Evolutionary conservation across 2,797 vertebrate species (phyloP), one percentile per base, ranked within the genome.

Genomic region (Ceyx erithaca): DNA sequence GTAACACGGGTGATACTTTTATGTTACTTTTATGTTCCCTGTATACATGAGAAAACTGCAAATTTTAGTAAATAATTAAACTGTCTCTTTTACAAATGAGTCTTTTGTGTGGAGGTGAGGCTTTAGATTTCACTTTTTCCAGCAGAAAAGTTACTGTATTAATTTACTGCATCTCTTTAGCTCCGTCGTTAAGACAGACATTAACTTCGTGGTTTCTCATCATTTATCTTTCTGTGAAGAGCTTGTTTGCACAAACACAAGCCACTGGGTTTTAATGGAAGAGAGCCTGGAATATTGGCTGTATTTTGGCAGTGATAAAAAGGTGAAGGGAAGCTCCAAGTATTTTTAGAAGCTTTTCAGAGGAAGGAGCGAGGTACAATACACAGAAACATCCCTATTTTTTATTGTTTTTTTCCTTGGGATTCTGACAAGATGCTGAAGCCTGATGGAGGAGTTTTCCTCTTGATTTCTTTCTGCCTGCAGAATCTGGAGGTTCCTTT

Each of bases 11-110:
- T 49, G 73, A 84, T 87, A 80, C 62, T 92, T 92, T 80, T 54
- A 54, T 17, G 62, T 70, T 81, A 69, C 61, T 90, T 92, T 80
- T 58, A 49, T 20, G 54, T 71, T 76, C 59, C 64, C 71, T 40
- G 37, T 70, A 35, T 91, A 58, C 45, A 66, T 79, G 46, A 87
- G 84, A 89, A 85, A 94, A 62, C 41, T 40, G 61, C 76, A 80
- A 45, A 81, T 75, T 92, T 90, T 73, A 73, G 86, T 94, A 87
- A 94, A 90, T 82, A 86, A 87, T 92, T 94, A 90, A 93, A 55
- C 80, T 58, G 57, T 72, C 68, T 64, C 62, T 64, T 75, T 90
- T 82, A 82, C 37, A 81, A 62, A 85, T n/a, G 48, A 87, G 66
- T 14, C 87, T 79, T 85, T 57, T 73, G 58, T 81, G 40, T 49